Percentiles rank a stretch among this genome's conserved stretches.
Conservation (phyloP, 2,888 invertebrate genomes). For the Trachelus iudaicus region DNA sequence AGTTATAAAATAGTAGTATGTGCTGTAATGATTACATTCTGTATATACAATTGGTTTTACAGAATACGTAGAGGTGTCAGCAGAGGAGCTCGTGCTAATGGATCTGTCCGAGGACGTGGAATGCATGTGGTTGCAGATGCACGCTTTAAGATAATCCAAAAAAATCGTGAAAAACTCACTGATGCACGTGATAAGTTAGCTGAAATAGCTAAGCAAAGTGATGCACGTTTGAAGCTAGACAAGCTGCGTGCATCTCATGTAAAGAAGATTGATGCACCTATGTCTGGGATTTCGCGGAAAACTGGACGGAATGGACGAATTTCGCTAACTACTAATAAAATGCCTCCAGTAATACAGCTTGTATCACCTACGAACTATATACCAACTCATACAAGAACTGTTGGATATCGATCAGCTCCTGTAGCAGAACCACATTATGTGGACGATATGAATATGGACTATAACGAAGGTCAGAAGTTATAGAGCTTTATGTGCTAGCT, state of each 20-base stretch:
- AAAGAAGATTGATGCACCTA: conserved; percentile 60
- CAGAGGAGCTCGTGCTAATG: conserved; percentile 35
- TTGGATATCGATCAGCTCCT: conserved; percentile 46
- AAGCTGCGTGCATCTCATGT: conserved; percentile 69
- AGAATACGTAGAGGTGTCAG: conserved; percentile 43
- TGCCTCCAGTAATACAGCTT: conserved; percentile 21
- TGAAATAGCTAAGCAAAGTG: conserved; percentile 78
- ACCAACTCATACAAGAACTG: conserved; percentile 38
- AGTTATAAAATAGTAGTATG: too few species aligned
- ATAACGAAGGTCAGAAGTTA: conserved; percentile 42
- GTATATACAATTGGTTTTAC: neutral
- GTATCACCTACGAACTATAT: conserved; percentile 36
- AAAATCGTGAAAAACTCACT: conserved; percentile 78
- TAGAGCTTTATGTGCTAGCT: neutral
- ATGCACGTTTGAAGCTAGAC: conserved; percentile 79
- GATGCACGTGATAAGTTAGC: conserved; percentile 86
- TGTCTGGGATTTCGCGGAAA: conserved; percentile 67
- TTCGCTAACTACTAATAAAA: conserved; percentile 68
- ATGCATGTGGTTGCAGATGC: conserved; percentile 71
- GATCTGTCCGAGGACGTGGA: conserved; percentile 39
- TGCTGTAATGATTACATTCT: neutral
- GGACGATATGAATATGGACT: conserved; percentile 51
- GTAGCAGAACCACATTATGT: conserved; percentile 48
- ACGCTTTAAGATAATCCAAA: conserved; percentile 81
- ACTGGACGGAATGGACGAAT: conserved; percentile 69